Conservation (phyloP, 2,113 vertebrate genomes). For the Potamarius usumacintae region DNA sequence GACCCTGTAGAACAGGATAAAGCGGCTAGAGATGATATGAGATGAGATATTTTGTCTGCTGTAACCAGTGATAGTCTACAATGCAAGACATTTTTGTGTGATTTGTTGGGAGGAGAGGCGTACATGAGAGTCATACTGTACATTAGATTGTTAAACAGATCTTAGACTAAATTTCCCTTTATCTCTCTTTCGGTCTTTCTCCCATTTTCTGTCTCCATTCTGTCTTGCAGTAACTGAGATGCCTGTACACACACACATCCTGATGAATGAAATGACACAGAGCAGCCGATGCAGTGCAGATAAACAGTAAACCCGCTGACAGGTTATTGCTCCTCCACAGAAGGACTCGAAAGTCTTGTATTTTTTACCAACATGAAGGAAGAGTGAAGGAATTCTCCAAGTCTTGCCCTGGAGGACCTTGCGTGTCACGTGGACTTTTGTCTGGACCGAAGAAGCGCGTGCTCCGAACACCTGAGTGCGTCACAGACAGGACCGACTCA, state of each 20-base stretch:
- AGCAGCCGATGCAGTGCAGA: slow-evolving; percentile 41
- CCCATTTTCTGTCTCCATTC: background rate
- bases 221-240: slow-evolving; percentile 12
- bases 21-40: too few relatives aligned
- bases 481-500: slow-evolving; percentile 43
- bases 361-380: background rate
- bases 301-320: slow-evolving; percentile 34
- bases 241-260: slow-evolving; percentile 35
- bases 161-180: background rate
- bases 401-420: slow-evolving; percentile 27
- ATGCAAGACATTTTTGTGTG: slow-evolving; percentile 8
- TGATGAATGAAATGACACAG: slow-evolving; percentile 39
- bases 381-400: background rate
- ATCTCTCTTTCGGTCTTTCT: slow-evolving; percentile 33
- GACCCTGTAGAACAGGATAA: too few relatives aligned
- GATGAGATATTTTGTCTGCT: background rate
- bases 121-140: background rate
- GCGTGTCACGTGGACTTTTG: slow-evolving; percentile 19
- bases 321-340: slow-evolving; percentile 26
- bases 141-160: slow-evolving; percentile 10
- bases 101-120: background rate
- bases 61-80: slow-evolving; percentile 26
- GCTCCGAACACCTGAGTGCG: slow-evolving; percentile 58
- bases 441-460: slow-evolving; percentile 21
- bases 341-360: background rate